phyloP scores from a whole-genome alignment of 2,797 vertebrate species.

The Percopsis omiscomaycus region DNA sequence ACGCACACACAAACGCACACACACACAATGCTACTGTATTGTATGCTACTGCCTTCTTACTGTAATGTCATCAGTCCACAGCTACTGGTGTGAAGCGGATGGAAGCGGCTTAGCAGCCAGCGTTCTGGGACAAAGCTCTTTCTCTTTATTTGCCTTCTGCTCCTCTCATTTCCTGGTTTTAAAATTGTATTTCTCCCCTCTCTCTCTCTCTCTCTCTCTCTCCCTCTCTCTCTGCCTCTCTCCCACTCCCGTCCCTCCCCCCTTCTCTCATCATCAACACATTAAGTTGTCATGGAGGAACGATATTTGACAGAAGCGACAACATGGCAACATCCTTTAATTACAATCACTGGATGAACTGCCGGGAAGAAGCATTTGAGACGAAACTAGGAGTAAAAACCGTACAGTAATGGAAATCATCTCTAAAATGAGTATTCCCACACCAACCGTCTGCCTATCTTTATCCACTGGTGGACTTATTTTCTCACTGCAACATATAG shows the following conservation, averaged over 20 bases:
- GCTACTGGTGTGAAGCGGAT: constrained; percentile 58
- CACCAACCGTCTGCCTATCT: constrained; percentile 59
- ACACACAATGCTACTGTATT: neutral
- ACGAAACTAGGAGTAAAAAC: constrained; percentile 27
- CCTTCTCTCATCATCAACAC: constrained; percentile 64
- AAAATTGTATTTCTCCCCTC: neutral
- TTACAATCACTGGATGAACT: constrained; percentile 53
- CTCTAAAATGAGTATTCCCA: constrained; percentile 49
- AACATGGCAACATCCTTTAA: constrained; percentile 59
- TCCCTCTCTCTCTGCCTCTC: neutral
- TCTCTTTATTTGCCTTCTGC: constrained; percentile 32
- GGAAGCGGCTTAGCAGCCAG: constrained; percentile 55
- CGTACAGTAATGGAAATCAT: constrained; percentile 50
- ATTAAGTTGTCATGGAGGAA: constrained; percentile 69
- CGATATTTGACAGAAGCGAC: constrained; percentile 73
- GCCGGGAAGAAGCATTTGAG: constrained; percentile 30
- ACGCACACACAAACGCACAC: neutral
- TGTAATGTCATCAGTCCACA: constrained; percentile 39
- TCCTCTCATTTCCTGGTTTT: constrained; percentile 2
- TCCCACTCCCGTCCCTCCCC: neutral
- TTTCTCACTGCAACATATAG: constrained; percentile 19
- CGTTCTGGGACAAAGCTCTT: constrained; percentile 46
- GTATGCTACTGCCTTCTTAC: neutral
- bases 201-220: neutral
- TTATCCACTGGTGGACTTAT: constrained; percentile 33